These are phyloP conservation scores for Rhagonycha lutea DNA, from an alignment of 2,888 invertebrate species.

Conservation along the genomic window DNA sequence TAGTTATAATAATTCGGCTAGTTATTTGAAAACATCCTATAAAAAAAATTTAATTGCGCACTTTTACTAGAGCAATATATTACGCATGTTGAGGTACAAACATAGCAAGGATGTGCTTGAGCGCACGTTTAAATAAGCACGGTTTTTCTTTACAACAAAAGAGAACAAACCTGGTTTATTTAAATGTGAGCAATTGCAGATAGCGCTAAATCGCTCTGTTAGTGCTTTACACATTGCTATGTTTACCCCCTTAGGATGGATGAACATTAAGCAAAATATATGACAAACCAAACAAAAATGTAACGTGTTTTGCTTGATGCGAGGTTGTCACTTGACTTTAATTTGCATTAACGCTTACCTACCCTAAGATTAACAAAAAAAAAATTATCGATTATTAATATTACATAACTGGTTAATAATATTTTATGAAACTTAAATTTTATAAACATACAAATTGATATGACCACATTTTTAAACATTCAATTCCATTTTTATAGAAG, in stretches of 20 bases:
- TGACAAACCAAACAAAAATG: background rate
- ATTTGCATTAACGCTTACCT: background rate
- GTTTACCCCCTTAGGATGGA: background rate
- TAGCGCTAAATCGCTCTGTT: too few relatives aligned
- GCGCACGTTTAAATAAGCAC: too few relatives aligned
- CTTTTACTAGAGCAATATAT: background rate
- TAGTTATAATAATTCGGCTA: background rate
- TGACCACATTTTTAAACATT: conserved; percentile 25
- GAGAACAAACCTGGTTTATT: too few relatives aligned
- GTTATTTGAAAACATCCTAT: background rate
- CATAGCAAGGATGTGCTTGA: too few relatives aligned
- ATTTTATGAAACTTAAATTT: conserved; percentile 3
- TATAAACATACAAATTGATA: conserved; percentile 29
- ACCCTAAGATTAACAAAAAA: background rate
- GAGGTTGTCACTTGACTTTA: background rate
- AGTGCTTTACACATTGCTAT: too few relatives aligned
- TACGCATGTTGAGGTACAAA: background rate
- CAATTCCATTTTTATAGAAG: conserved; percentile 20
- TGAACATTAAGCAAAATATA: background rate
- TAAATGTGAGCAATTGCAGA: too few relatives aligned
- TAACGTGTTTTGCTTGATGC: background rate
- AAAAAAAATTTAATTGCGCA: background rate
- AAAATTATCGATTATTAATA: background rate
- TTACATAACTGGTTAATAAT: background rate
- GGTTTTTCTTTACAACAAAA: too few relatives aligned